Percentiles rank a stretch among this genome's conserved stretches.
phyloP scores from a whole-genome alignment of 2,797 vertebrate species.

The Silurus aristotelis region DNA sequence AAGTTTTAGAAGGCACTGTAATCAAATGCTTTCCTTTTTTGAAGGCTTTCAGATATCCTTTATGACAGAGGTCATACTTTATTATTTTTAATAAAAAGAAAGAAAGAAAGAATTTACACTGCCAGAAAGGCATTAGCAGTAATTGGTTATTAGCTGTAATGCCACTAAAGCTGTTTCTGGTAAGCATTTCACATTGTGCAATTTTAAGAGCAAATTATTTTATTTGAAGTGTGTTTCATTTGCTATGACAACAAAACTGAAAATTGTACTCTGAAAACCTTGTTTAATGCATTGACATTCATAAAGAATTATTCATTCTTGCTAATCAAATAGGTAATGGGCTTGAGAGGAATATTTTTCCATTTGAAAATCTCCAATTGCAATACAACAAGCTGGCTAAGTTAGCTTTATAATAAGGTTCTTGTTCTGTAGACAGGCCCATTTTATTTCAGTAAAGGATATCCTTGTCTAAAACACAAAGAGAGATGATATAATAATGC shows the following conservation, averaged over 20 bases:
- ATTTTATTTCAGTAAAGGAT: not conserved
- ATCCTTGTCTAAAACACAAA: not conserved
- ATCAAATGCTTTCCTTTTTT: no score
- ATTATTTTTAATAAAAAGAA: no score
- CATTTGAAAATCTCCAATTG: not conserved
- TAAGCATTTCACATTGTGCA: not conserved
- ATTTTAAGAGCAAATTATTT: not conserved
- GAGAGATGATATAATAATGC: not conserved
- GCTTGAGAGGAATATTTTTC: not conserved
- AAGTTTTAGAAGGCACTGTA: no score
- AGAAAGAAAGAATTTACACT: not conserved
- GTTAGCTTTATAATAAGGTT: not conserved
- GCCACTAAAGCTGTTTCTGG: not conserved
- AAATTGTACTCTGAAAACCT: not conserved
- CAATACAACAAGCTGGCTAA: not conserved
- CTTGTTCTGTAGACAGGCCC: not conserved
- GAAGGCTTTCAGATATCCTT: no score
- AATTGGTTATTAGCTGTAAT: not conserved
- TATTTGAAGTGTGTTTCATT: not conserved
- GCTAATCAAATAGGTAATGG: not conserved
- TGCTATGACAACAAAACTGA: not conserved
- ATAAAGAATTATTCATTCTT: not conserved
- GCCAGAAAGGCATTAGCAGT: not conserved
- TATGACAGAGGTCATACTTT: no score
- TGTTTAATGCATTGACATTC: not conserved